These are phyloP conservation scores for Macroramphosus scolopax DNA, from an alignment of 2,797 vertebrate species.

Conservation along the genomic window DNA sequence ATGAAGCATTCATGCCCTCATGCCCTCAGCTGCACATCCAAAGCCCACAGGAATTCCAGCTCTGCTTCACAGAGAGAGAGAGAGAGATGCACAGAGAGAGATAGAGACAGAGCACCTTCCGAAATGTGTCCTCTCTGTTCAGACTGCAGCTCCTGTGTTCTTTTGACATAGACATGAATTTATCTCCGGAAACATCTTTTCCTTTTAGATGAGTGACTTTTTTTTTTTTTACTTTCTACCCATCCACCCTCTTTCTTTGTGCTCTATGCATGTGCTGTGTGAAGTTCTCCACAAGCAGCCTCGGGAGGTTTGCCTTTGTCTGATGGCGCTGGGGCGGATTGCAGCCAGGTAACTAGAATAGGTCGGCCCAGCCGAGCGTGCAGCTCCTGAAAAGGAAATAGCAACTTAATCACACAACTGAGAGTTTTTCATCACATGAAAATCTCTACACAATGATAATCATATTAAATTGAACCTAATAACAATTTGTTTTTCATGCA, in stretches of 20 bases:
- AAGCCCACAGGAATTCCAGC: conserved; percentile 47
- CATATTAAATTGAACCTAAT: no score
- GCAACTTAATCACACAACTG: no score
- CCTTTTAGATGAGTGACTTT: conserved; percentile 37
- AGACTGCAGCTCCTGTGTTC: conserved; percentile 20
- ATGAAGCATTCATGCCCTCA: conserved; percentile 36
- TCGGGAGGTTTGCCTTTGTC: conserved; percentile 92
- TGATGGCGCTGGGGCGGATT: conserved; percentile 92
- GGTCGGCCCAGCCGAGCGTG: background rate
- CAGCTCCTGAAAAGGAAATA: background rate
- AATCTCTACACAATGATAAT: no score
- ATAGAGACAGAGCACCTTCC: conserved; percentile 27
- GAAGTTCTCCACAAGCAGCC: conserved; percentile 95
- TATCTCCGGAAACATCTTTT: conserved; percentile 61
- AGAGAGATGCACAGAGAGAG: conserved; percentile 42
- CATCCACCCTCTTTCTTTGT: conserved; percentile 33
- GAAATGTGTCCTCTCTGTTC: conserved; percentile 27
- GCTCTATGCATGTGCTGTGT: conserved; percentile 8
- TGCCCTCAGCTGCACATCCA: conserved; percentile 46
- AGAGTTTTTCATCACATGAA: no score
- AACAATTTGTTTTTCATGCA: no score
- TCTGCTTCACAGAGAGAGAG: conserved; percentile 60
- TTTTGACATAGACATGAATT: conserved; percentile 38
- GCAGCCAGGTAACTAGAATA: conserved; percentile 86
- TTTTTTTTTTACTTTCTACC: conserved; percentile 8